A percentile compares a stretch with the other conserved stretches of the same genome.
Evolutionary conservation across 1,140 invertebrate genomes (phyloP).

Genomic region (Ectropis grisescens): DNA sequence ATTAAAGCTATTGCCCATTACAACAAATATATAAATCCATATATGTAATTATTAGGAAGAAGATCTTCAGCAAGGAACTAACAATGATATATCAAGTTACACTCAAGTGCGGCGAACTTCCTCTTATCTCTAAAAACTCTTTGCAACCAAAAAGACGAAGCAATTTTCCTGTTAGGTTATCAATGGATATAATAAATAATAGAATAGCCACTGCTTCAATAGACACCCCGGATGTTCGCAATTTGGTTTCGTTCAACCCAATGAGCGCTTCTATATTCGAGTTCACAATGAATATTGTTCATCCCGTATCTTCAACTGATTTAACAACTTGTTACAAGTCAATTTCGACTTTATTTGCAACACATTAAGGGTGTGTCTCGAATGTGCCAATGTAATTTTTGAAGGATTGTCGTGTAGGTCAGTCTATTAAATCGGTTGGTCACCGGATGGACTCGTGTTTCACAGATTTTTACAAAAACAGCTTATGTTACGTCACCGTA

Average conservation of each 20-base stretch:
- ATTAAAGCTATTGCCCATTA: no score
- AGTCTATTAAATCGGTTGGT: constrained; percentile 55
- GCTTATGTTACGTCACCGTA: constrained; percentile 47
- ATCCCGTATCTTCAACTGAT: constrained; percentile 35
- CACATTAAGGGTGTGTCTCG: no score
- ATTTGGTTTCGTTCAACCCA: constrained; percentile 58
- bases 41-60: no score
- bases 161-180: constrained; percentile 38
- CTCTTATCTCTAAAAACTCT: no score
- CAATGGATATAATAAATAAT: constrained; percentile 29
- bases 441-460: constrained; percentile 58
- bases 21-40: no score
- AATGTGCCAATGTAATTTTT: no score
- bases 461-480: constrained; percentile 59
- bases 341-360: constrained; percentile 9
- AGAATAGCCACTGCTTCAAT: constrained; percentile 37
- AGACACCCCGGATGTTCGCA: constrained; percentile 63
- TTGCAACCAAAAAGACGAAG: constrained; percentile 18
- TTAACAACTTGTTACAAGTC: constrained; percentile 3
- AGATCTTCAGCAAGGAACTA: no score
- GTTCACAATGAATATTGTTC: constrained; percentile 66
- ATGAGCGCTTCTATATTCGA: constrained; percentile 56
- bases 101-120: no score
- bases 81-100: no score
- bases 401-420: constrained; percentile 45